Evolutionary conservation across 2,797 vertebrate genomes (phyloP), one percentile per base, ranked within the genome.

Genomic region (Trematomus bernacchii): DNA sequence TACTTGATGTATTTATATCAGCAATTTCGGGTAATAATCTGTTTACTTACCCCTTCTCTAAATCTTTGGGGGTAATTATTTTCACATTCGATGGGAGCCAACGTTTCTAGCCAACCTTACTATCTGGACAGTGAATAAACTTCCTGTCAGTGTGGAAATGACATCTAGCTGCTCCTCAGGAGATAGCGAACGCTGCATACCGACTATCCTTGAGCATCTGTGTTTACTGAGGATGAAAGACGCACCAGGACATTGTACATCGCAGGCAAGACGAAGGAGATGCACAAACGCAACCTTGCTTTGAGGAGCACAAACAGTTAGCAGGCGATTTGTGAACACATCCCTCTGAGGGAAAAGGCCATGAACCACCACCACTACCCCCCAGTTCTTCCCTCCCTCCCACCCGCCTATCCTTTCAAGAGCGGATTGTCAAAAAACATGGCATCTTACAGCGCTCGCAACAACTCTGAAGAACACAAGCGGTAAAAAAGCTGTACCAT

Each of bases 361-460:
- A 73, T 87, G 85, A 93, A 89, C 91, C n/a, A n/a, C 19, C 21
- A 6, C n/a, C 2, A 4, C 40, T 15, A 3, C 47, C 30, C 18
- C 42, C 64, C 48, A 55, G 21, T 33, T 48, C 65, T 68, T 50
- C 37, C 52, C 54, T 50, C 37, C 52, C 54, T 75, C 70, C 66
- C 52, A 57, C 66, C 57, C 69, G 84, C 80, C 85, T 77, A 83
- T 91, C 84, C 82, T 89, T 90, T 92, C 87, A 93, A 91, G 89
- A 86, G 86, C 72, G 62, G 86, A 83, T 87, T 90, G 93, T 93
- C 90, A 93, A 88, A 93, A 92, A 94, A 93, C 89, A 93, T 92
- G 93, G 86, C 92, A 91, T 92, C 89, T 93, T 92, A 93, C 92
- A 91, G 84, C 67, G 18, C 83, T 82, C 62, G 57, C 85, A 89